These are phyloP conservation scores for Drosophila sturtevanti DNA, from an alignment of 1,140 invertebrate species.

Conservation along the genomic window DNA sequence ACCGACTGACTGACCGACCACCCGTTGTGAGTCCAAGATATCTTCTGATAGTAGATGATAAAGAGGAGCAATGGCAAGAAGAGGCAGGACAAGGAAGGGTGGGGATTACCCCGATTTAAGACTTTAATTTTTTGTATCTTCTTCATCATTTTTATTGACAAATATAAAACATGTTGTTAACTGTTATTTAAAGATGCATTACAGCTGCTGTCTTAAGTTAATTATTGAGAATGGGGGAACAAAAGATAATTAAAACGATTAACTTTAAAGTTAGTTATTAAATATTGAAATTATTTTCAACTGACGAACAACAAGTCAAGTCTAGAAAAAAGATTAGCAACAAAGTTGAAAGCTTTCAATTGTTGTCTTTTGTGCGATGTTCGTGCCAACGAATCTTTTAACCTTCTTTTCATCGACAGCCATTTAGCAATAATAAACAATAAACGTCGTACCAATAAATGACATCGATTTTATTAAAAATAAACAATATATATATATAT, in stretches of 20 bases:
- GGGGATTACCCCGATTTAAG: neutral
- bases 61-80: neutral
- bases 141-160: neutral
- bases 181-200: neutral
- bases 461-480: slow-evolving; percentile 66
- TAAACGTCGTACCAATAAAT: slow-evolving; percentile 65
- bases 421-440: slow-evolving; percentile 67
- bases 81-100: neutral
- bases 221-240: no score
- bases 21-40: neutral
- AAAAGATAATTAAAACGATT: no score
- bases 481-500: slow-evolving; percentile 17
- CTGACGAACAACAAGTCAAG: no score
- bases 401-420: slow-evolving; percentile 25
- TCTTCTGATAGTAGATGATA: neutral
- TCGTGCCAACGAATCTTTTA: slow-evolving; percentile 13
- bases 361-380: neutral
- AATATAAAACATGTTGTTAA: neutral
- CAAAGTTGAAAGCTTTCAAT: no score
- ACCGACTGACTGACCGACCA: slow-evolving; percentile 5
- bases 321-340: no score
- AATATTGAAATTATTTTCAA: no score
- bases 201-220: neutral
- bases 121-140: neutral
- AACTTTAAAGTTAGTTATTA: no score